Percentiles rank a stretch among this genome's conserved stretches.
These are phyloP conservation scores for Diphyllodes magnificus DNA, from an alignment of 2,113 vertebrate genomes.

Conservation along the genomic window DNA sequence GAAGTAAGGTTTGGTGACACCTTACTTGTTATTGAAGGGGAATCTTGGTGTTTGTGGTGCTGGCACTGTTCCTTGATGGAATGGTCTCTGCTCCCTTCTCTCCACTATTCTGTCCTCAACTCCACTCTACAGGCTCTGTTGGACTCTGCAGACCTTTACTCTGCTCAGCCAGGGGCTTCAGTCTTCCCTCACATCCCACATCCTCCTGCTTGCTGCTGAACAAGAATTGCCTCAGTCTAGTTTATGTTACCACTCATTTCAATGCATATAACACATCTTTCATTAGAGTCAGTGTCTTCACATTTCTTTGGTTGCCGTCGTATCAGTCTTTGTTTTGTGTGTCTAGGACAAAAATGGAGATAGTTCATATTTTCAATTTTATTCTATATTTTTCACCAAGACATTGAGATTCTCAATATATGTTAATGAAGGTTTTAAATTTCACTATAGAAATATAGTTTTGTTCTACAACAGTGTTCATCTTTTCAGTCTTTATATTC, in stretches of 20 bases:
- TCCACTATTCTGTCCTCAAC: fast-evolving
- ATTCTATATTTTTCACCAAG: background rate
- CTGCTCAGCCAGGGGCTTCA: background rate
- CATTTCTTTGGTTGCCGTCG: background rate
- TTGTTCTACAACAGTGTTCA: background rate
- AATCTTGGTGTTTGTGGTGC: background rate
- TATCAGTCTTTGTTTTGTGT: background rate
- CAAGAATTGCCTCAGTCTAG: background rate
- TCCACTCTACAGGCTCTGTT: background rate
- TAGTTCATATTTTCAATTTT: background rate
- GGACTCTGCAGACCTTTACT: background rate
- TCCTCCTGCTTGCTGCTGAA: background rate
- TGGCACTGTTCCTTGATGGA: fast-evolving
- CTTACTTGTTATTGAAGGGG: background rate
- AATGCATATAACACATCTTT: background rate
- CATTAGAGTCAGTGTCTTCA: background rate
- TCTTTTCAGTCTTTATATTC: background rate
- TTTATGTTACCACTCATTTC: background rate
- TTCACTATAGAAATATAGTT: background rate
- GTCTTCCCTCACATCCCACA: background rate
- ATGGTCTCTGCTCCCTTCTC: background rate
- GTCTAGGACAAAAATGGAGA: background rate
- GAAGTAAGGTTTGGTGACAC: background rate
- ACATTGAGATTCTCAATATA: background rate
- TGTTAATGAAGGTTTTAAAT: background rate